These are phyloP conservation scores for Cairina moschata DNA, from an alignment of 2,113 vertebrate genomes.

Conservation along the genomic window DNA sequence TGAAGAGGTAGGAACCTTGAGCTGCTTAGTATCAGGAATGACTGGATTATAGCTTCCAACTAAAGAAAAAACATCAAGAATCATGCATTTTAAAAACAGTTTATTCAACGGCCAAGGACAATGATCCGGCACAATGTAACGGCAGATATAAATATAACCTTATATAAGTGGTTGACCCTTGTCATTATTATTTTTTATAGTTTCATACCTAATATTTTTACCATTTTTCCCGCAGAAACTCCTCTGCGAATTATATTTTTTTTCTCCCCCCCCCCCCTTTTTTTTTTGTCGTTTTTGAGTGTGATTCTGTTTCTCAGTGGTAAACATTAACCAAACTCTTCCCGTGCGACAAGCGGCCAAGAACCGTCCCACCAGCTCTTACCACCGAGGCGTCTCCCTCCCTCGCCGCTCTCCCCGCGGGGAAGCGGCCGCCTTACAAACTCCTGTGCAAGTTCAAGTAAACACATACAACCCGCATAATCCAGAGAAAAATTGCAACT, in stretches of 20 bases:
- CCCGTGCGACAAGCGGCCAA: constrained; percentile 54
- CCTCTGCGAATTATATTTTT: constrained; percentile 40
- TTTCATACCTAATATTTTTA: constrained; percentile 66
- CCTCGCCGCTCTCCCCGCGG: not conserved
- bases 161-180: constrained; percentile 74
- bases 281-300: not conserved
- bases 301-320: constrained; percentile 60
- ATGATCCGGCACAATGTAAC: constrained; percentile 70
- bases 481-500: constrained; percentile 89
- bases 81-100: constrained; percentile 72
- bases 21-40: constrained; percentile 60
- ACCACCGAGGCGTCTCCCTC: constrained; percentile 24
- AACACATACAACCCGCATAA: constrained; percentile 90
- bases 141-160: constrained; percentile 74
- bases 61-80: constrained; percentile 71
- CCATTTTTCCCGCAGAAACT: constrained; percentile 42
- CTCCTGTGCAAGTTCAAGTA: constrained; percentile 87
- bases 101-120: constrained; percentile 69
- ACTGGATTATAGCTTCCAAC: constrained; percentile 64
- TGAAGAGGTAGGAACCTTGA: constrained; percentile 62
- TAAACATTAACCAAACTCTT: constrained; percentile 64
- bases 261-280: not conserved
- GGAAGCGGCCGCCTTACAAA: constrained; percentile 74
- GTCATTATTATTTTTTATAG: constrained; percentile 65
- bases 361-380: constrained; percentile 52